Conservation (phyloP, 2,888 invertebrate species). For the Aphidoletes aphidimyza region DNA sequence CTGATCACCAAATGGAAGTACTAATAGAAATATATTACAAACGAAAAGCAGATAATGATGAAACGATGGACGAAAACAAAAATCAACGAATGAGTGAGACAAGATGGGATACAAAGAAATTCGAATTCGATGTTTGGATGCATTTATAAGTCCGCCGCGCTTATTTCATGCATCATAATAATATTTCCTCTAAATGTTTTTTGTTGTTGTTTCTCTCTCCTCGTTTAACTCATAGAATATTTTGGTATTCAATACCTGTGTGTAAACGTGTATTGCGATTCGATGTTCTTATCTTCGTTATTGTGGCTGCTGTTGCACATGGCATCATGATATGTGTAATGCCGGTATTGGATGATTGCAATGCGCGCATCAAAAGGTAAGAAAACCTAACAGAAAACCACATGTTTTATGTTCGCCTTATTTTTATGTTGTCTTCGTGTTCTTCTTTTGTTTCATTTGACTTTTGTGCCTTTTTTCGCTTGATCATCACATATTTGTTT, state of each 20-base stretch:
- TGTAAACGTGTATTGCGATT: background rate
- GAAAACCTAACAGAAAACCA: background rate
- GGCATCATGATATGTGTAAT: slow-evolving; percentile 6
- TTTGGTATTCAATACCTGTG: background rate
- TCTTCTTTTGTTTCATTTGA: slow-evolving; percentile 34
- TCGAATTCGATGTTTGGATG: slow-evolving; percentile 10
- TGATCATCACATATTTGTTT: slow-evolving; percentile 39
- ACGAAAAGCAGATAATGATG: slow-evolving; percentile 45
- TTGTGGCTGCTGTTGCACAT: slow-evolving; percentile 24
- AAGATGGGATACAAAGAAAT: background rate
- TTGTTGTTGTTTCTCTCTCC: background rate
- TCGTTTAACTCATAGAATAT: background rate
- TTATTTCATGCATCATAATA: slow-evolving; percentile 47
- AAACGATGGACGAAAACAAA: slow-evolving; percentile 6
- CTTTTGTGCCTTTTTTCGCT: slow-evolving; percentile 13
- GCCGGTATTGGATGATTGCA: slow-evolving; percentile 21
- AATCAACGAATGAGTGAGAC: background rate
- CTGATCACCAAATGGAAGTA: background rate
- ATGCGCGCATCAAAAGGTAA: slow-evolving; percentile 21
- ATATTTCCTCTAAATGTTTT: background rate
- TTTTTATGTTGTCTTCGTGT: background rate
- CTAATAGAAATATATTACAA: slow-evolving; percentile 46
- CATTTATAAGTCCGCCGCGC: background rate
- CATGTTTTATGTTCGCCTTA: slow-evolving; percentile 11
- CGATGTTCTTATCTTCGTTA: background rate